Conservation (phyloP, 2,797 vertebrate genomes). For the Pterois miles region DNA sequence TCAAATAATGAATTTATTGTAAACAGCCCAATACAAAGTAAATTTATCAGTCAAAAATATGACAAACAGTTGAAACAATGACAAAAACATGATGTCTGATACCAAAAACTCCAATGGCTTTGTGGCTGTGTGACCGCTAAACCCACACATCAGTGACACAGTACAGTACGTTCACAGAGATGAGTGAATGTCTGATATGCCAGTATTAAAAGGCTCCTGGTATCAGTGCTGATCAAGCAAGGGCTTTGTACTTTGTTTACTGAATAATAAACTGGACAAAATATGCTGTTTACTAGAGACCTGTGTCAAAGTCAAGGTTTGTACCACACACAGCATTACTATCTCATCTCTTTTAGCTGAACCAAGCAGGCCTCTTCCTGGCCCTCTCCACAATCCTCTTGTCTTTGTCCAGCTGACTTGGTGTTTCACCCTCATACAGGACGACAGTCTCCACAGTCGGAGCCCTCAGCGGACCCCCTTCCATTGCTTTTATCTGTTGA, state of each 20-base stretch:
- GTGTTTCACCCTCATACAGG: conserved; percentile 89
- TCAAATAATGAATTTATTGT: conserved; percentile 49
- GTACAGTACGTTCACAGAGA: neutral
- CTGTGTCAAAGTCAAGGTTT: too few species aligned
- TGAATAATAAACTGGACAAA: neutral
- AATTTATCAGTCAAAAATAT: neutral
- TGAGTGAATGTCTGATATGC: neutral
- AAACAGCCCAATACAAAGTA: conserved; percentile 21
- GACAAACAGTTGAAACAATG: neutral
- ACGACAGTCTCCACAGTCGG: conserved; percentile 88
- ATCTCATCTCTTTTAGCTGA: conserved; percentile 71
- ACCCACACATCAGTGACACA: neutral
- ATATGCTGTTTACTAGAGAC: neutral
- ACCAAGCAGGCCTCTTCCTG: conserved; percentile 93
- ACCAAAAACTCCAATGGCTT: neutral
- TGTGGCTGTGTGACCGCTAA: neutral
- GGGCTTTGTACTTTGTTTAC: neutral
- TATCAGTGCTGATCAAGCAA: neutral
- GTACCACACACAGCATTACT: neutral
- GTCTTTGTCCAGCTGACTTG: conserved; percentile 81
- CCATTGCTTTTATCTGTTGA: conserved; percentile 84
- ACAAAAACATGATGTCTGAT: neutral
- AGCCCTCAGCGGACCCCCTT: conserved; percentile 88
- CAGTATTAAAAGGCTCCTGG: neutral
- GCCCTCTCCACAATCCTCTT: conserved; percentile 91